Evolutionary conservation across 2,113 vertebrate genomes (phyloP).

Genomic region (Anhinga rufa): DNA sequence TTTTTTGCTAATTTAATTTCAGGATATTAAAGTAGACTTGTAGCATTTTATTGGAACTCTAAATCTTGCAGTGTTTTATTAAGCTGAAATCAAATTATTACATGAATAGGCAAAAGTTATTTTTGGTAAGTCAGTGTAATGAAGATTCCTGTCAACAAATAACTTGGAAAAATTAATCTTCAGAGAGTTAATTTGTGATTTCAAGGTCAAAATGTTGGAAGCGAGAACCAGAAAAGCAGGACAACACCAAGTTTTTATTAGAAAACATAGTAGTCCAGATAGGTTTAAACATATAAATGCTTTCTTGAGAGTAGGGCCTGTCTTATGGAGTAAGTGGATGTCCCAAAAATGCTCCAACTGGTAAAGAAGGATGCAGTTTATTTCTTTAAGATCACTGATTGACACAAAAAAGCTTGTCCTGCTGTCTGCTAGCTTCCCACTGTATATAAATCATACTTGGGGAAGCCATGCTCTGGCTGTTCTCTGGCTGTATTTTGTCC

Average conservation of each 20-base stretch:
- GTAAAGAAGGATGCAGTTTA: neutral
- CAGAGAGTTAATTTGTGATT: neutral
- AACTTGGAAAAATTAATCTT: neutral
- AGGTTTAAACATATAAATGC: neutral
- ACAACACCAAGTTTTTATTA: neutral
- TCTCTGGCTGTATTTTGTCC: neutral
- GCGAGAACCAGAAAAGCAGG: neutral
- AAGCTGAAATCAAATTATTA: neutral
- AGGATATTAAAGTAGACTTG: neutral
- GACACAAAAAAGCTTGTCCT: neutral
- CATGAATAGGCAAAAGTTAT: neutral
- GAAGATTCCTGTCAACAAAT: neutral
- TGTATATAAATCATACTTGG: neutral
- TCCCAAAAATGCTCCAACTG: neutral
- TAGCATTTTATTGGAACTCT: neutral
- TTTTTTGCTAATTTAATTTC: neutral
- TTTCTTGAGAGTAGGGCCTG: neutral
- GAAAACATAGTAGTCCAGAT: neutral
- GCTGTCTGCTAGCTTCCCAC: neutral
- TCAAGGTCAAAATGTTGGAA: neutral
- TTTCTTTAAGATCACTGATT: neutral
- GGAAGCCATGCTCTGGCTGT: neutral
- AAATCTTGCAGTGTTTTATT: neutral
- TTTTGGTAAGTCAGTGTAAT: neutral
- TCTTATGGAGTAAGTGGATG: neutral